A percentile compares a stretch with the other conserved stretches of the same genome.
Conservation (phyloP, 1,140 invertebrate genomes). For the Drusus annulatus region DNA sequence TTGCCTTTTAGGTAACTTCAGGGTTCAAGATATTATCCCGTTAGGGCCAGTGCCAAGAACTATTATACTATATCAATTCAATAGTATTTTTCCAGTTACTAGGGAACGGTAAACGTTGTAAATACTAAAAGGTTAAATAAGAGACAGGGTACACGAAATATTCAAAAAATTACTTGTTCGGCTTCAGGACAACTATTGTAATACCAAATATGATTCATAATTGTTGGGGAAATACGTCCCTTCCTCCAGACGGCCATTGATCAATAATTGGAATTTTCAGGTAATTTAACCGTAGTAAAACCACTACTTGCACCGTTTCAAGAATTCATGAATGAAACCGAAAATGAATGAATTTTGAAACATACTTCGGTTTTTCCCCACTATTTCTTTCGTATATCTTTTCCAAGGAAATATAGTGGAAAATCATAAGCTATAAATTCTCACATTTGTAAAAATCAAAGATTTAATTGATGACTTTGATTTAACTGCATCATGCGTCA, state of each 20-base stretch:
- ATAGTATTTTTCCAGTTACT: not conserved
- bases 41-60: no score
- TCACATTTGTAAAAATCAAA: not conserved
- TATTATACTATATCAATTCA: no score
- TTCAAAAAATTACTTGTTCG: not conserved
- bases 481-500: not conserved
- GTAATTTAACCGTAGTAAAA: slow-evolving; percentile 16
- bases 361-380: not conserved
- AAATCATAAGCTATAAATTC: not conserved
- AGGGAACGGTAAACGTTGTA: not conserved
- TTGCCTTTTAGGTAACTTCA: no score
- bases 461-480: not conserved
- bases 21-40: no score
- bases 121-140: not conserved
- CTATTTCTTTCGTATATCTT: not conserved
- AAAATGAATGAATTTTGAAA: not conserved
- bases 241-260: not conserved
- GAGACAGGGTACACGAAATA: not conserved
- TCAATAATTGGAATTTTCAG: slow-evolving; percentile 17
- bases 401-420: not conserved
- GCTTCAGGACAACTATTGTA: not conserved
- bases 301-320: not conserved
- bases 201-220: not conserved
- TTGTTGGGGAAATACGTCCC: slow-evolving; percentile 25
- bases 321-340: not conserved